phyloP scores from a whole-genome alignment of 1,140 invertebrate genomes.

The Alviniconcha marisindica region DNA sequence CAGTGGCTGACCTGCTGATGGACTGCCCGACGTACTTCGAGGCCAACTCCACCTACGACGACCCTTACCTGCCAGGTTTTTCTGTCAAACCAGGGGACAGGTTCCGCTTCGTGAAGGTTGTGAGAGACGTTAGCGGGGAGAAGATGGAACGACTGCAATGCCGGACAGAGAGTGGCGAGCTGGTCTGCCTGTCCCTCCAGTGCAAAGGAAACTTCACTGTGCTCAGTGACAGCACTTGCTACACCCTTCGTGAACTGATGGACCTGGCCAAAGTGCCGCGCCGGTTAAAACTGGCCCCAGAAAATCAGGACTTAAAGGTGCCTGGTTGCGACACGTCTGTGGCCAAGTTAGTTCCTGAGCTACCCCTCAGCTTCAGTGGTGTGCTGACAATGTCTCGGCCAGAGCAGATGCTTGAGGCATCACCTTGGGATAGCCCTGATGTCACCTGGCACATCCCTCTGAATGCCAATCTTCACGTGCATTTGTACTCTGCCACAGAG shows the following conservation, averaged over 20 bases:
- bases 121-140: constrained; percentile 34
- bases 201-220: constrained; percentile 46
- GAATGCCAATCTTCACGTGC: constrained; percentile 39
- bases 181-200: constrained; percentile 35
- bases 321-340: neutral
- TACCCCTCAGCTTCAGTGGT: constrained; percentile 38
- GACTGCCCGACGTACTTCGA: constrained; percentile 54
- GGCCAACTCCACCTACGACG: constrained; percentile 48
- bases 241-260: constrained; percentile 47
- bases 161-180: constrained; percentile 35
- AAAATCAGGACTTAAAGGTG: constrained; percentile 23
- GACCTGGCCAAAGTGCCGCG: constrained; percentile 48
- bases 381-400: constrained; percentile 42
- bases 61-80: constrained; percentile 52
- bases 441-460: constrained; percentile 41
- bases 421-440: constrained; percentile 44
- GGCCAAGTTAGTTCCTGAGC: neutral
- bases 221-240: constrained; percentile 36
- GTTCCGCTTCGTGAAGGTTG: constrained; percentile 42
- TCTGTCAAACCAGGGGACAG: constrained; percentile 49
- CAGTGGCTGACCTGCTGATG: constrained; percentile 47
- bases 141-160: constrained; percentile 37
- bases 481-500: constrained; percentile 27
- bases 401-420: constrained; percentile 32
- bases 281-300: constrained; percentile 32